These are phyloP conservation scores for Platerodrilus igneus DNA, from an alignment of 2,888 invertebrate genomes.

Conservation along the genomic window DNA sequence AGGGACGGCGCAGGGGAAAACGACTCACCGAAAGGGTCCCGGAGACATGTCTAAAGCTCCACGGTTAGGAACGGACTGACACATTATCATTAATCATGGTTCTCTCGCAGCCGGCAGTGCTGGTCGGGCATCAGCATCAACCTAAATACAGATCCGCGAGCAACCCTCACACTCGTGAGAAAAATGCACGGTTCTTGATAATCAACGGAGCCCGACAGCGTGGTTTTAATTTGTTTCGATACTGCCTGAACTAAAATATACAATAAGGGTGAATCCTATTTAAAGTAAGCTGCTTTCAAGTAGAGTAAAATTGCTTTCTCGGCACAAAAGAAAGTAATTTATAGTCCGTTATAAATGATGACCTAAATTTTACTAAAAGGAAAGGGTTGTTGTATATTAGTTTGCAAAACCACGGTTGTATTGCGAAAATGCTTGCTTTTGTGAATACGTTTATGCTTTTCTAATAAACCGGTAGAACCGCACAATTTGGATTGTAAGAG, in stretches of 20 bases:
- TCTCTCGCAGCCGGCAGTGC: slow-evolving; percentile 46
- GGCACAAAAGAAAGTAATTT: slow-evolving; percentile 13
- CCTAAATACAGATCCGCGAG: slow-evolving; percentile 46
- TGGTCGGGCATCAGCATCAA: slow-evolving; percentile 46
- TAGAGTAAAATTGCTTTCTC: slow-evolving; percentile 15
- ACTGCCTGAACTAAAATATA: slow-evolving; percentile 19
- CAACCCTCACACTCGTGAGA: slow-evolving; percentile 41
- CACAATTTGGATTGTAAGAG: slow-evolving; percentile 23
- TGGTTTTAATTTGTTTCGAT: slow-evolving; percentile 44
- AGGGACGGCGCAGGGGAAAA: slow-evolving; percentile 40
- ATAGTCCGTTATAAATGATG: slow-evolving; percentile 20
- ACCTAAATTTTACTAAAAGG: slow-evolving; percentile 21
- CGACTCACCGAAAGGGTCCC: slow-evolving; percentile 39
- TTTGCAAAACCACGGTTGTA: slow-evolving; percentile 21
- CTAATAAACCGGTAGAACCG: slow-evolving; percentile 22
- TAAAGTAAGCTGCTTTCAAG: slow-evolving; percentile 12
- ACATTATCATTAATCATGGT: slow-evolving; percentile 48
- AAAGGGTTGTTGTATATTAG: slow-evolving; percentile 15
- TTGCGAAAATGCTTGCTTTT: slow-evolving; percentile 11
- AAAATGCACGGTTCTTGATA: slow-evolving; percentile 44
- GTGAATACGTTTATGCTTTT: slow-evolving; percentile 14
- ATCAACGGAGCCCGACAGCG: too few species aligned
- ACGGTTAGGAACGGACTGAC: slow-evolving; percentile 48
- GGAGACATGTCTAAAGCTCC: slow-evolving; percentile 49
- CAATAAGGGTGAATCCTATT: slow-evolving; percentile 14